Conservation (phyloP, 2,888 invertebrate genomes). For the Pseudococcus viburni region DNA sequence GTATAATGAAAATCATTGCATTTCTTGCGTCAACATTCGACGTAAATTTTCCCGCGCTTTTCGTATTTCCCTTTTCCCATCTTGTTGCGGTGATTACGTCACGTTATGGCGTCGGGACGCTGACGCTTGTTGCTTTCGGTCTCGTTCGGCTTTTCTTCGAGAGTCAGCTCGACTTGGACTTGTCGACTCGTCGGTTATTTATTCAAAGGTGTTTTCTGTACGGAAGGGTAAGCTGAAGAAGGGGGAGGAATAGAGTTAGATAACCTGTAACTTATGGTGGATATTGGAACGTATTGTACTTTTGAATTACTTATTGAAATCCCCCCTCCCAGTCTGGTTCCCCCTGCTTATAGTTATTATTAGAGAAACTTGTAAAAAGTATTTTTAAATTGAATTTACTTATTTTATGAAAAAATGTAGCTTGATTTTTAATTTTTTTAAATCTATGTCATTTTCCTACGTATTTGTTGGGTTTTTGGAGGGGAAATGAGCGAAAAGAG, state of each 20-base stretch:
- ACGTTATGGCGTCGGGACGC: not conserved
- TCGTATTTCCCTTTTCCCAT: not conserved
- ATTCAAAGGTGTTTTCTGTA: not conserved
- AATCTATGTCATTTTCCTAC: no score
- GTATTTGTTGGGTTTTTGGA: no score
- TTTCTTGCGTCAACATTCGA: not conserved
- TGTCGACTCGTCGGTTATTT: not conserved
- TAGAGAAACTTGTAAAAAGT: no score
- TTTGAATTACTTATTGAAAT: no score
- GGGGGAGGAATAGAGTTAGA: not conserved
- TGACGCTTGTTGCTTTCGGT: conserved; percentile 22
- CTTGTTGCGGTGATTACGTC: not conserved
- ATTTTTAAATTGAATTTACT: no score
- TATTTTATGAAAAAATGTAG: no score
- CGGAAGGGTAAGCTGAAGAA: not conserved
- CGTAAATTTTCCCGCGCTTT: not conserved
- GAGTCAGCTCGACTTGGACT: not conserved
- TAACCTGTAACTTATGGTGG: no score
- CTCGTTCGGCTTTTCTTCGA: not conserved
- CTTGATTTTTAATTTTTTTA: no score
- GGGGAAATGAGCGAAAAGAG: no score
- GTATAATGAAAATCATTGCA: not conserved
- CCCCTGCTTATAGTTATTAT: no score
- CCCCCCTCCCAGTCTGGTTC: no score
- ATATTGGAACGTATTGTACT: no score